Conservation (phyloP, 53 echinoderm and acorn worm genomes). For the Crossaster papposus region DNA sequence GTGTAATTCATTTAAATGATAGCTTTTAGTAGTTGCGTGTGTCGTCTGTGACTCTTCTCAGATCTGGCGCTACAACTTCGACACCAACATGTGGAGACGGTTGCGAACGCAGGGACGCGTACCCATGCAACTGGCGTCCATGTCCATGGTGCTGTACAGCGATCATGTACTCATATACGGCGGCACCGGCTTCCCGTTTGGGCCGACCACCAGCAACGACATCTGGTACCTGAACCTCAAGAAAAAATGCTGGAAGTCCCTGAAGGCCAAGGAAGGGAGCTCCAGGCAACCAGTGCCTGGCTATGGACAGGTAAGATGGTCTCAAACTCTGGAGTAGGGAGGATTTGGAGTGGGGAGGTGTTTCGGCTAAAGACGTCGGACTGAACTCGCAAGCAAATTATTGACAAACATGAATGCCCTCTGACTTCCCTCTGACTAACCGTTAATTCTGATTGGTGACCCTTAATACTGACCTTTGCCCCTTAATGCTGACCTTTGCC, state of each 20-base stretch:
- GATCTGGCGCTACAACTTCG: slow-evolving; percentile 95
- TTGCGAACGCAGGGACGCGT: slow-evolving; percentile 59
- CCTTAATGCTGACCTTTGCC: too few species aligned
- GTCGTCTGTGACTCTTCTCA: slow-evolving; percentile 1
- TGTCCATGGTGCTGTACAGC: slow-evolving; percentile 85
- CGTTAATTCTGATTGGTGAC: too few species aligned
- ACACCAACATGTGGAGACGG: slow-evolving; percentile 75
- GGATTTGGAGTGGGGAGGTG: too few species aligned
- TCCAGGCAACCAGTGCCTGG: slow-evolving; percentile 56
- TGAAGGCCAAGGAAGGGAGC: neutral
- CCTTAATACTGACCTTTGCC: too few species aligned
- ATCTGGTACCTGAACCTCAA: slow-evolving; percentile 72
- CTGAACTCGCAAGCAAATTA: too few species aligned
- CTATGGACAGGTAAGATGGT: slow-evolving; percentile 78
- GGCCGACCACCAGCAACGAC: slow-evolving; percentile 75
- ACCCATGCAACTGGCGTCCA: slow-evolving; percentile 89
- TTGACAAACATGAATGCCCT: neutral
- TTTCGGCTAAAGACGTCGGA: too few species aligned
- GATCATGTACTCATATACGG: slow-evolving; percentile 82
- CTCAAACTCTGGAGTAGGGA: too few species aligned
- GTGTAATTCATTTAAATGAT: neutral
- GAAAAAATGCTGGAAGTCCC: slow-evolving; percentile 62
- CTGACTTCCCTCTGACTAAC: too few species aligned
- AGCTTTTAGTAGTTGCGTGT: neutral
- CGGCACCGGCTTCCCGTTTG: slow-evolving; percentile 97